Percentiles rank a stretch among this genome's conserved stretches.
These are phyloP conservation scores for Chrysolina americana DNA, from an alignment of 2,888 invertebrate genomes.

Conservation along the genomic window DNA sequence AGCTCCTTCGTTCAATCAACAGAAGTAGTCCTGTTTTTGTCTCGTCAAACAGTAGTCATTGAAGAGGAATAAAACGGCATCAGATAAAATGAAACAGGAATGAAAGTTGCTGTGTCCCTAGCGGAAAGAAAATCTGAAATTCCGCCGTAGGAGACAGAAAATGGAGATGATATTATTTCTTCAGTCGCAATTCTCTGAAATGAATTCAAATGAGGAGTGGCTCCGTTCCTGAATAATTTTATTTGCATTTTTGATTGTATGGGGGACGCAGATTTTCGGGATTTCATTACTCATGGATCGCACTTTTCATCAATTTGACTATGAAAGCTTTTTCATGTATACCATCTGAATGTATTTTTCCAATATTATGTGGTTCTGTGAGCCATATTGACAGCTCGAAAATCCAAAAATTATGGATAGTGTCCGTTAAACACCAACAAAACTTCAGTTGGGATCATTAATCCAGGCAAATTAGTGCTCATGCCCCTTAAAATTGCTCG, in stretches of 20 bases:
- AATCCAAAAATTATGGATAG: too few relatives aligned
- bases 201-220: not conserved
- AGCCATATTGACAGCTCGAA: too few relatives aligned
- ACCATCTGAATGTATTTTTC: too few relatives aligned
- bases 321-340: not conserved
- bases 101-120: not conserved
- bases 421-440: too few relatives aligned
- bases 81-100: constrained; percentile 1
- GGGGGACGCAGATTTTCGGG: not conserved
- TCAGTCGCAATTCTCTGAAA: not conserved
- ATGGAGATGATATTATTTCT: constrained; percentile 12
- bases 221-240: not conserved
- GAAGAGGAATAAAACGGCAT: not conserved
- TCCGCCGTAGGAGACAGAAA: not conserved
- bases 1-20: constrained; percentile 45
- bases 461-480: too few relatives aligned
- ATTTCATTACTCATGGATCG: not conserved
- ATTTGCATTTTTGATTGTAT: constrained; percentile 12
- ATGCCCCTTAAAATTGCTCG: too few relatives aligned
- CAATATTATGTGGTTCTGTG: too few relatives aligned
- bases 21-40: constrained; percentile 37
- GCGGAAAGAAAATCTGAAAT: constrained; percentile 3
- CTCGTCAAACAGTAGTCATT: constrained; percentile 17
- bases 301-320: not conserved
- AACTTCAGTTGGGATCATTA: too few relatives aligned